These are phyloP conservation scores for Hippocampus comes DNA, from an alignment of 2,113 vertebrate species.

Conservation along the genomic window DNA sequence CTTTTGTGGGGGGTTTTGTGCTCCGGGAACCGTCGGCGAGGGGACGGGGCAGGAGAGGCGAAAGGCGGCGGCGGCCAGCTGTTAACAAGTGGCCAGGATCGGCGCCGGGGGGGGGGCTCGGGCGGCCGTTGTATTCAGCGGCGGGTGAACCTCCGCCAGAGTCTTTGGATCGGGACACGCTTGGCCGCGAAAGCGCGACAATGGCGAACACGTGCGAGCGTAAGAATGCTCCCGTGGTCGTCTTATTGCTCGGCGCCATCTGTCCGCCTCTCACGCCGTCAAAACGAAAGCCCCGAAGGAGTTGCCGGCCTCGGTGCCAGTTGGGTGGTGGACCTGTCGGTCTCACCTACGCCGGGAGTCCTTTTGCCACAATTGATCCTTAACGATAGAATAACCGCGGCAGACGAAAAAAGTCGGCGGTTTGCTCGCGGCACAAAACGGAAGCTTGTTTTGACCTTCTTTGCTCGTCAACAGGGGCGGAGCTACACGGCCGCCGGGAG, in stretches of 20 bases:
- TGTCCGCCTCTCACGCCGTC: not conserved
- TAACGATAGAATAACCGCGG: too few relatives aligned
- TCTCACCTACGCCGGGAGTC: too few relatives aligned
- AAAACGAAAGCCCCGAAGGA: not conserved
- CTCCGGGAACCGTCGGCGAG: constrained; percentile 33
- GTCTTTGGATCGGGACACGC: constrained; percentile 34
- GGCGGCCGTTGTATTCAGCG: constrained; percentile 51
- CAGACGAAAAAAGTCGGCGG: too few relatives aligned
- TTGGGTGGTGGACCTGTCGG: too few relatives aligned
- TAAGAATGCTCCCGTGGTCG: not conserved
- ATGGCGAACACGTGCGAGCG: not conserved
- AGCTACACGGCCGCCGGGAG: too few relatives aligned
- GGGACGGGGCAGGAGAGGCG: constrained; percentile 51
- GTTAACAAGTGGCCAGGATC: constrained; percentile 56
- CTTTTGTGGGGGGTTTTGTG: constrained; percentile 51
- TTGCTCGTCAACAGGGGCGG: too few relatives aligned
- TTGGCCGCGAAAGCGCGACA: not conserved
- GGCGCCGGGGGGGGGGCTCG: constrained; percentile 30
- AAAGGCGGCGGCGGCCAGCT: constrained; percentile 54
- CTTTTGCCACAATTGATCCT: too few relatives aligned
- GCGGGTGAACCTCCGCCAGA: constrained; percentile 48
- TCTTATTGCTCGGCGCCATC: not conserved
- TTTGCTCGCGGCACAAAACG: too few relatives aligned
- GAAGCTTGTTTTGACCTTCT: too few relatives aligned
- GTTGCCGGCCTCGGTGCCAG: too few relatives aligned